Evolutionary conservation across 2,797 vertebrate genomes (phyloP), one percentile per base, ranked within the genome.

Genomic region (Trematomus bernacchii): DNA sequence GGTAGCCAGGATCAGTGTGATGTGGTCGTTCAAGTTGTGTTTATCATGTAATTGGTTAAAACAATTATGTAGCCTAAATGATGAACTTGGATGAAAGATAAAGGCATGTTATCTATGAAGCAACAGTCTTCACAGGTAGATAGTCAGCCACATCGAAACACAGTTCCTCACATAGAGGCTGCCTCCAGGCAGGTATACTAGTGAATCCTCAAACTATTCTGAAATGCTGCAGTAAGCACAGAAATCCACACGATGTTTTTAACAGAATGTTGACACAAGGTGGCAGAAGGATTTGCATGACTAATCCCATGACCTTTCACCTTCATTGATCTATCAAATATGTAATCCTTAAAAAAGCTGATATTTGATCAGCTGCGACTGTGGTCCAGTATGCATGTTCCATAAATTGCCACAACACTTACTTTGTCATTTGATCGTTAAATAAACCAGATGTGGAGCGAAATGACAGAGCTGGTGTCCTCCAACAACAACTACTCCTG

Each of bases 381-480:
- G 33, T 9, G 33, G 33, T 37, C 33, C 33, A 37, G 33, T 37
- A 2, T 37, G 33, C 15, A 33, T 15, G 30, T 40, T 30, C 37
- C 18, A 58, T 58, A 30, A 1, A 40, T 59, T 42, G 6, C n/a
- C 3, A 21, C 16, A 43, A 3, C 57, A 9, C 14, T 59, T 7
- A 43, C n/a, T 43, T 42, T 43, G n/a, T 59, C 11, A 43, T 19
- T 59, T 30, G 5, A 11, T 14, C 6, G 19, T 44, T 21, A 43
- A 15, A n/a, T 53, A 10, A 61, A 0, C 27, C 68, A 99, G 98
- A 96, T 96, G 79, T 99, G 98, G 98, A 96, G 95, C 0, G 97
- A 99, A 94, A 99, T 99, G 97, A 99, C 96, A 0, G 98, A 99
- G 80, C 91, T 99, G 86, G 97, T 99, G 76, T 98, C 98, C 58